A percentile compares a stretch with the other conserved stretches of the same genome.
Evolutionary conservation across 2,113 vertebrate genomes (phyloP).

Genomic region (Cromileptes altivelis): DNA sequence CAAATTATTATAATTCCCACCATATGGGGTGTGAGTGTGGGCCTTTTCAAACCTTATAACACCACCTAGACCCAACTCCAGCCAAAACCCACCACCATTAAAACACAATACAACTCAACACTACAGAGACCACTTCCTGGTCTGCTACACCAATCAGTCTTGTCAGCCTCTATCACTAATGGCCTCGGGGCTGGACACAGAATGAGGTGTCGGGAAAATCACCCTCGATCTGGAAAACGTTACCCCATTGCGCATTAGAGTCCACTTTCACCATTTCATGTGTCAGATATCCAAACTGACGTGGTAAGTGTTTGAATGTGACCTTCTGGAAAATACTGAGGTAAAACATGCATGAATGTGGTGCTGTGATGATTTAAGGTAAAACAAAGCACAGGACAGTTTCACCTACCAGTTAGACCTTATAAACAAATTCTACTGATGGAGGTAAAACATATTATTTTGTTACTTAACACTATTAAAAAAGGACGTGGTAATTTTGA

Average conservation of each 20-base stretch:
- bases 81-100: slow-evolving; percentile 70
- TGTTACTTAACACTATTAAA: no score
- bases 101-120: slow-evolving; percentile 61
- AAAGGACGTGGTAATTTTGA: no score
- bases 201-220: slow-evolving; percentile 72
- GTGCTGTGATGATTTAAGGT: neutral
- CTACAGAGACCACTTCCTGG: slow-evolving; percentile 75
- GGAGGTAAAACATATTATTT: neutral
- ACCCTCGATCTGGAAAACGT: slow-evolving; percentile 41
- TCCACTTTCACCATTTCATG: slow-evolving; percentile 49
- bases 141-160: slow-evolving; percentile 76
- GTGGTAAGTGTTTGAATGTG: slow-evolving; percentile 21
- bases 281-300: slow-evolving; percentile 48
- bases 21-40: slow-evolving; percentile 74
- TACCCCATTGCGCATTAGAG: slow-evolving; percentile 3
- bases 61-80: slow-evolving; percentile 47
- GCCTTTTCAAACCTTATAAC: slow-evolving; percentile 56
- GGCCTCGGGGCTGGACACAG: slow-evolving; percentile 45
- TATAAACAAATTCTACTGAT: neutral
- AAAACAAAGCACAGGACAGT: neutral
- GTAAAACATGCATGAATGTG: neutral
- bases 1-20: slow-evolving; percentile 79
- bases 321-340: neutral
- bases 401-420: neutral
- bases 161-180: slow-evolving; percentile 43